A percentile compares a stretch with the other conserved stretches of the same genome.
Conservation (phyloP, 2,888 invertebrate species). For the Heterodera filipjevi region DNA sequence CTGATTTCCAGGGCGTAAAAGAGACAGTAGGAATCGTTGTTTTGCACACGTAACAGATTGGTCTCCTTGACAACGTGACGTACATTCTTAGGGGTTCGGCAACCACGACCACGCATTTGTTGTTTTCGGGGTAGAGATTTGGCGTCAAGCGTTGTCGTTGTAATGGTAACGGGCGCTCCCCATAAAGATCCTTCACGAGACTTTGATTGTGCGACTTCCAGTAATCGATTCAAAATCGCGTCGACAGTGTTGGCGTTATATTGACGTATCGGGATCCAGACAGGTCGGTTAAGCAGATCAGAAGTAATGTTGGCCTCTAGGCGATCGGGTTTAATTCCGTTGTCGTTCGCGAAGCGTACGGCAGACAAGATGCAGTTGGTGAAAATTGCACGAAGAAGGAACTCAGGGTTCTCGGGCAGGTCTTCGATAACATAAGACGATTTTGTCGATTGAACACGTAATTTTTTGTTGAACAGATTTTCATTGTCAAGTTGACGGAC, state of each 20-base stretch:
- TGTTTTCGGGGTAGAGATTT: neutral
- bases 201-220: neutral
- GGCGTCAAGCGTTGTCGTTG: neutral
- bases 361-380: neutral
- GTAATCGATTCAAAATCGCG: neutral
- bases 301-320: neutral
- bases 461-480: neutral
- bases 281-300: neutral
- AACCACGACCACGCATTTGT: neutral
- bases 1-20: conserved; percentile 14
- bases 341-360: neutral
- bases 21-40: conserved; percentile 4
- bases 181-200: neutral
- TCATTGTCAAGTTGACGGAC: neutral
- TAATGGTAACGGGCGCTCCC: neutral
- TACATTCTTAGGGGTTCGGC: neutral
- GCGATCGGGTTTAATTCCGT: neutral
- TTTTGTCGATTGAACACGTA: neutral
- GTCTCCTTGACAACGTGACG: neutral
- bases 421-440: neutral
- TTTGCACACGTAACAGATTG: neutral
- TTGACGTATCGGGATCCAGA: neutral
- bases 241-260: neutral
- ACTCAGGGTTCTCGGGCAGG: neutral
- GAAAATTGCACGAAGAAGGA: neutral